Percentiles rank a stretch among this genome's conserved stretches.
Evolutionary conservation across 2,797 vertebrate genomes (phyloP).

Genomic region (Pangasius djambal): DNA sequence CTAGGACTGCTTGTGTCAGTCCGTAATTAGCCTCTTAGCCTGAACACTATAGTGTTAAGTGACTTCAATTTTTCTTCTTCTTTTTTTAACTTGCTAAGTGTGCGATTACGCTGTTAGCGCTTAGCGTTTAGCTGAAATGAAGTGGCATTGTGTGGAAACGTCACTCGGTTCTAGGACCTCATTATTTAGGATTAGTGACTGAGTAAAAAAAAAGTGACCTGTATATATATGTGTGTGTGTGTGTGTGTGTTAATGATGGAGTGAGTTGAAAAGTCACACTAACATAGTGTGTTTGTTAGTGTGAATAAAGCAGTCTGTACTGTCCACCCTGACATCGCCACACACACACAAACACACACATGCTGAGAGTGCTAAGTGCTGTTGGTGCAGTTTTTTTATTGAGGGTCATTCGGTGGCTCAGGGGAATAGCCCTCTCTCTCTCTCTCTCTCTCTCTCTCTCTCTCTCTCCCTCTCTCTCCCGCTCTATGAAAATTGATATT

Average conservation of each 20-base stretch:
- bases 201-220: slow-evolving; percentile 12
- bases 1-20: background rate
- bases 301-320: background rate
- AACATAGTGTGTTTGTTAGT: background rate
- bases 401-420: slow-evolving; percentile 84
- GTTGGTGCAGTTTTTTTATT: slow-evolving; percentile 85
- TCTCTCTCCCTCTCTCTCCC: slow-evolving; percentile 86
- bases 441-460: slow-evolving; percentile 85
- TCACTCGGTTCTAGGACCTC: slow-evolving; percentile 60
- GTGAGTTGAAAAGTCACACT: background rate
- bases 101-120: background rate
- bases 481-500: slow-evolving; percentile 99
- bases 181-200: slow-evolving; percentile 85
- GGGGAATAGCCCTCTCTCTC: slow-evolving; percentile 86
- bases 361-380: slow-evolving; percentile 90
- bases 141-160: background rate
- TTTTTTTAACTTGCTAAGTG: slow-evolving; percentile 6
- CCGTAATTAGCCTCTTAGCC: background rate
- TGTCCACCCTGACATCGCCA: background rate
- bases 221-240: background rate
- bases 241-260: background rate
- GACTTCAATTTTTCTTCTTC: background rate
- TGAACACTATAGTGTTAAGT: background rate
- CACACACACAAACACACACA: background rate
- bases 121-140: background rate